Percentiles rank a stretch among this genome's conserved stretches.
phyloP scores from a whole-genome alignment of 30 jellyfish, hydroid and myxozoan genomes.

The Haliclystus octoradiatus region DNA sequence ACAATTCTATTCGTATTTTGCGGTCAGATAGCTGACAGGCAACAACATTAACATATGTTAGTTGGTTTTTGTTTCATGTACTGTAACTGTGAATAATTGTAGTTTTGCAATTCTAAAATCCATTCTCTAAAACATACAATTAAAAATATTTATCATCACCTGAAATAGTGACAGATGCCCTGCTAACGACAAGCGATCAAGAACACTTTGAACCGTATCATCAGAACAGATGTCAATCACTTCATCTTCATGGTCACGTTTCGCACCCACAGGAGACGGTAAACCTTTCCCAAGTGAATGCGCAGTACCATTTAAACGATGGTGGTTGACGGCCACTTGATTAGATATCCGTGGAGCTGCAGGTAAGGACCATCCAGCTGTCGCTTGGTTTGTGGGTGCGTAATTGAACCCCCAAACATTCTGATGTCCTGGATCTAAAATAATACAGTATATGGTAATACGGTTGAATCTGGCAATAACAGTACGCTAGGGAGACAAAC shows the following conservation, averaged over 20 bases:
- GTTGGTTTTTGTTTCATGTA: too few relatives aligned
- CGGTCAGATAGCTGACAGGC: too few relatives aligned
- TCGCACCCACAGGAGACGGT: not conserved
- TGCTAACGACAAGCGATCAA: conserved; percentile 70
- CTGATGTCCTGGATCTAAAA: conserved; percentile 42
- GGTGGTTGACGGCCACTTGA: not conserved
- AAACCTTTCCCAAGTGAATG: conserved; percentile 26
- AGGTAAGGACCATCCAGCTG: not conserved
- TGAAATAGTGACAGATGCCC: conserved; percentile 64
- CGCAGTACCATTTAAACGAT: not conserved
- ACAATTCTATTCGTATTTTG: too few relatives aligned
- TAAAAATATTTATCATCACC: too few relatives aligned
- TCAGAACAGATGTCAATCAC: conserved; percentile 37
- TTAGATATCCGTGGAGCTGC: not conserved
- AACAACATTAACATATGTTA: too few relatives aligned
- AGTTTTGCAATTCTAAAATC: too few relatives aligned
- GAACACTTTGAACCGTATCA: conserved; percentile 64
- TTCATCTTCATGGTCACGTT: conserved; percentile 39
- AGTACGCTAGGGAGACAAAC: too few relatives aligned
- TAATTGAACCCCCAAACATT: conserved; percentile 87
- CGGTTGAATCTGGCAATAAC: too few relatives aligned
- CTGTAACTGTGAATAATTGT: too few relatives aligned
- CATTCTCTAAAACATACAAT: too few relatives aligned
- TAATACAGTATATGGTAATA: too few relatives aligned
- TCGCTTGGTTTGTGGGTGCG: conserved; percentile 5